Base-by-base conservation (phyloP, 2,888 invertebrate species). In the Ptilodon capucinus region DNA sequence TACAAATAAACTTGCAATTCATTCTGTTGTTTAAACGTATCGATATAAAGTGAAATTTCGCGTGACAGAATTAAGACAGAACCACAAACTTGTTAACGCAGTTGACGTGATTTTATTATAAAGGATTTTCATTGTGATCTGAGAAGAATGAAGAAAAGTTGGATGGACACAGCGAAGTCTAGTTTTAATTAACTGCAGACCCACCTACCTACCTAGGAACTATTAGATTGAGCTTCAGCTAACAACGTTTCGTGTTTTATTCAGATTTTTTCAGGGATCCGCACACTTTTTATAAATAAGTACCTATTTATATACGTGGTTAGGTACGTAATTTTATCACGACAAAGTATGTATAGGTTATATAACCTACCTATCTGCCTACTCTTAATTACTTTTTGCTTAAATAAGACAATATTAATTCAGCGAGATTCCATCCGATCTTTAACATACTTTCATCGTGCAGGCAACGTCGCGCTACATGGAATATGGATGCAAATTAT, bases 101-200 rank as follows among this genome's bases (percentile, higher is more conserved):
- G 46, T 57, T 51, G 44, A 34, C 17, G 8, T 42, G 46, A 52
- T 50, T 48, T 51, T 60, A 48, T 50, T 40, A 19, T 9, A 7
- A 30, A 16, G 28, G 1, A 8, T 51, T 56, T 55, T 43, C 41
- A 49, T 43, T 57, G 42, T 32, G 44, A 57, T 54, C 5, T 42
- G 19, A 38, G 42, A 18, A 40, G 51, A 51, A 48, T 46, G 52
- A 44, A 39, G 44, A 28, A 42, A 21, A 51, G 60, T 56, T 53
- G 51, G 46, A 51, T 58, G 51, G 46, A 51, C 54, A 62, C 45
- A 49, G 42, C 45, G 23, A 19, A 48, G 49, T 48, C 50, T 56
- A 54, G 65, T 64, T 64, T 64, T 64, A 64, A 64, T 64, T 64
- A 64, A 54, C 61, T 51, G 28, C 45, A n/a, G n/a, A n/a, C n/a